phyloP scores from a whole-genome alignment of 1,140 invertebrate genomes.

The Conus ventricosus region DNA sequence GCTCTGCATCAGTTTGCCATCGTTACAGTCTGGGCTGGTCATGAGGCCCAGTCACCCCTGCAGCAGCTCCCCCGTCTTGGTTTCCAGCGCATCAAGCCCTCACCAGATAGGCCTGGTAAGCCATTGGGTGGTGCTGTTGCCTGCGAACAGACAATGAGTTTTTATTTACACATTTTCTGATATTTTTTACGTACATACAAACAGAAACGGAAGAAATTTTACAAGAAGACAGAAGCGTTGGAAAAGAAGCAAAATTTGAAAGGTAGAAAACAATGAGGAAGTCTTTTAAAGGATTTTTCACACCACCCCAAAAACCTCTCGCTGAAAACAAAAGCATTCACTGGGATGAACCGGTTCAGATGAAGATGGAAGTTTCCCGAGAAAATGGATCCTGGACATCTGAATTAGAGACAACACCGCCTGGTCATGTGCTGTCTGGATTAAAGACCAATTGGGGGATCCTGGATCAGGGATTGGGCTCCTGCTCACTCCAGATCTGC shows the following conservation, averaged over 20 bases:
- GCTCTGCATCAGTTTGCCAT: not conserved
- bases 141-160: constrained; percentile 28
- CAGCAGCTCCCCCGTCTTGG: constrained; percentile 40
- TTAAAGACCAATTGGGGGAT: constrained; percentile 53
- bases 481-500: constrained; percentile 49
- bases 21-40: constrained; percentile 22
- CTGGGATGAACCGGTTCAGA: constrained; percentile 37
- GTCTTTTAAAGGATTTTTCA: too few relatives aligned
- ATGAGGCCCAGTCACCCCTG: not conserved
- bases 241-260: too few relatives aligned
- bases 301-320: not conserved
- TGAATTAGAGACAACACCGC: constrained; percentile 12
- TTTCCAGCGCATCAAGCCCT: constrained; percentile 54
- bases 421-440: constrained; percentile 41
- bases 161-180: constrained; percentile 19
- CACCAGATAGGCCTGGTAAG: constrained; percentile 53
- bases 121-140: constrained; percentile 45
- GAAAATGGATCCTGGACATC: constrained; percentile 41
- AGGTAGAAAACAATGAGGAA: too few relatives aligned
- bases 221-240: too few relatives aligned
- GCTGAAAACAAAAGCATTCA: not conserved
- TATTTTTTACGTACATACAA: not conserved
- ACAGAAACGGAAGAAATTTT: not conserved
- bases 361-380: constrained; percentile 40
- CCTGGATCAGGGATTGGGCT: constrained; percentile 58